Base-by-base conservation (phyloP, 2,888 invertebrate genomes). In the Scelioninae gen. 1 region DNA sequence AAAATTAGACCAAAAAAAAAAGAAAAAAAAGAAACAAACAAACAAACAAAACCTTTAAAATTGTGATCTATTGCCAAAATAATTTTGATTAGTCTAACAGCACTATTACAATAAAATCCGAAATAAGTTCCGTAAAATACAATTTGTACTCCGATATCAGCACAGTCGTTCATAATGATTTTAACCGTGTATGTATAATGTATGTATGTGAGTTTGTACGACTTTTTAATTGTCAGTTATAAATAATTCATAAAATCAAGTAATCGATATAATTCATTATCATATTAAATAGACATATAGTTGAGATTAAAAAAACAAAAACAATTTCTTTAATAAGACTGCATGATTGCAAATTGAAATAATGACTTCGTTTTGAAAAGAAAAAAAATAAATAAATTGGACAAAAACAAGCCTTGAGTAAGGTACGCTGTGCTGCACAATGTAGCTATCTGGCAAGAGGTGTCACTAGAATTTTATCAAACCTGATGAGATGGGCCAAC, bases 401-500 rank as follows among this genome's bases (percentile, higher is more conserved):
- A 62, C 40, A 65, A 79, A 79, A 79, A 87, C 89, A 89, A 89
- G 89, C 90, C 88, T 88, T 84, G 88, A 90, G 88, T 89, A 87
- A 89, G 89, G 89, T 88, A 89, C 88, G 87, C 85, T 88, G 87
- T 89, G 90, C 89, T 88, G 90, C 89, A 78, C 82, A 88, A 88
- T 88, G 88, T 86, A 89, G 88, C 89, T 91, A 90, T 86, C 86
- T 89, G 88, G 90, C 90, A 89, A 87, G 84, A 88, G 87, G 84
- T 85, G 88, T 88, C 88, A 87, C 85, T 88, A 86, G 88, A 87
- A 90, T 87, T 90, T 86, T 86, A 88, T 88, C 91, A 91, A 91
- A 95, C 95, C 95, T 95, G 95, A 94, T 95, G 95, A 93, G 95
- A 95, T 93, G 95, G 94, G 94, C 95, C 95, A 94, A 95, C 95